phyloP scores from a whole-genome alignment of 2,113 vertebrate genomes.

The Rhabdornis inornatus region DNA sequence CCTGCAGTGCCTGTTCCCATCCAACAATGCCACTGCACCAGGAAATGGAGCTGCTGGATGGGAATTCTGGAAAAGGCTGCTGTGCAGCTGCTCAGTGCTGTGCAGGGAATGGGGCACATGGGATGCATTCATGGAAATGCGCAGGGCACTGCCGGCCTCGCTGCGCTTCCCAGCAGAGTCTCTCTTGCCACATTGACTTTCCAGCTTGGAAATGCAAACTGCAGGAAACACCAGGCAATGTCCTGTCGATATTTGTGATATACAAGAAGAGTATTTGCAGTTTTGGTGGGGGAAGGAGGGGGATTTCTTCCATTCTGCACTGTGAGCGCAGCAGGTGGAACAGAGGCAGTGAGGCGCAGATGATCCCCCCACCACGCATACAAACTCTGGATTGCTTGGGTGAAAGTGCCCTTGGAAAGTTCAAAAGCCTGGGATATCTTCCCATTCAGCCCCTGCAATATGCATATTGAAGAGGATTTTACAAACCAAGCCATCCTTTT shows the following conservation, averaged over 20 bases:
- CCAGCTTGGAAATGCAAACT: not conserved
- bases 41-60: conserved; percentile 36
- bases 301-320: not conserved
- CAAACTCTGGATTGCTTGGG: not conserved
- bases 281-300: rapidly evolving
- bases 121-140: conserved; percentile 1
- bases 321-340: conserved; percentile 13
- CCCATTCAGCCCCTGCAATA: conserved; percentile 5
- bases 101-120: not conserved
- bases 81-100: conserved; percentile 33
- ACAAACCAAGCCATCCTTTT: not conserved
- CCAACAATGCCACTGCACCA: conserved; percentile 6
- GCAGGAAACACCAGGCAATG: not conserved
- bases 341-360: conserved; percentile 33
- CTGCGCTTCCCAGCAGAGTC: not conserved
- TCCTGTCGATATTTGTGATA: not conserved
- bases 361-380: conserved; percentile 14
- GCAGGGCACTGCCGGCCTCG: not conserved
- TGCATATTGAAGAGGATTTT: conserved; percentile 45
- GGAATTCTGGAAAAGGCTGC: conserved; percentile 5
- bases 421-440: conserved; percentile 27
- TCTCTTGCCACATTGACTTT: not conserved
- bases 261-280: not conserved
- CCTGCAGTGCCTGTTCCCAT: not conserved
- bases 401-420: conserved; percentile 35